These are phyloP conservation scores for Tenrec ecaudatus DNA, from an alignment of 2,113 vertebrate species.

Conservation along the genomic window DNA sequence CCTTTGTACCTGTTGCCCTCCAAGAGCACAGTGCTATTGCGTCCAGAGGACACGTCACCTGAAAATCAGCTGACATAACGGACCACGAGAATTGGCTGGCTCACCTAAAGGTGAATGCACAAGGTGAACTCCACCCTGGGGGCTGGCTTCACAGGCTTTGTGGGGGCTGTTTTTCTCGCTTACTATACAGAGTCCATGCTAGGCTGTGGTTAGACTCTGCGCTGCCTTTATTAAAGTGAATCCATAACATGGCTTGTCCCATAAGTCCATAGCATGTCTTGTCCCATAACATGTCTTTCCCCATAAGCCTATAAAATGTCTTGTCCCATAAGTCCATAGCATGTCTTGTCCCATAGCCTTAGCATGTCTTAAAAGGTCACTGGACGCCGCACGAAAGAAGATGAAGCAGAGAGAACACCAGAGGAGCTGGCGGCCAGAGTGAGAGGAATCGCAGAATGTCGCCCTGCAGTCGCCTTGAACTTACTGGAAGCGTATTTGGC, in stretches of 20 bases:
- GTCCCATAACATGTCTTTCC: not conserved
- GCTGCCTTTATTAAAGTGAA: not conserved
- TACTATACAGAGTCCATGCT: not conserved
- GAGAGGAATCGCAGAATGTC: not conserved
- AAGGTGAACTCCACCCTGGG: not conserved
- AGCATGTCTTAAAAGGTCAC: not conserved
- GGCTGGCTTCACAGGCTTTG: no score
- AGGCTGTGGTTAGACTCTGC: not conserved
- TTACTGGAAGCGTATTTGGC: not conserved
- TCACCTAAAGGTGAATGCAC: not conserved
- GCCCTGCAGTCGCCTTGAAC: not conserved
- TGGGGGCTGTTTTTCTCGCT: not conserved
- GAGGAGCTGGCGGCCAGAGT: not conserved
- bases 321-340: not conserved
- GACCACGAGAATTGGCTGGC: not conserved
- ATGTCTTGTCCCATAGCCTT: not conserved
- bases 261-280: not conserved
- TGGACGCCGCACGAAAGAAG: not conserved
- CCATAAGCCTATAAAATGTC: not conserved
- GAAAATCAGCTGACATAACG: not conserved
- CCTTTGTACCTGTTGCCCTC: not conserved
- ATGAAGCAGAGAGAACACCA: not conserved
- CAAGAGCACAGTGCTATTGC: not conserved
- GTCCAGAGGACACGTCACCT: not conserved
- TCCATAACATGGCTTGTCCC: not conserved